Evolutionary conservation across 2,113 vertebrate genomes (phyloP), one percentile per base, ranked within the genome.

Genomic region (Varanus salvator): DNA sequence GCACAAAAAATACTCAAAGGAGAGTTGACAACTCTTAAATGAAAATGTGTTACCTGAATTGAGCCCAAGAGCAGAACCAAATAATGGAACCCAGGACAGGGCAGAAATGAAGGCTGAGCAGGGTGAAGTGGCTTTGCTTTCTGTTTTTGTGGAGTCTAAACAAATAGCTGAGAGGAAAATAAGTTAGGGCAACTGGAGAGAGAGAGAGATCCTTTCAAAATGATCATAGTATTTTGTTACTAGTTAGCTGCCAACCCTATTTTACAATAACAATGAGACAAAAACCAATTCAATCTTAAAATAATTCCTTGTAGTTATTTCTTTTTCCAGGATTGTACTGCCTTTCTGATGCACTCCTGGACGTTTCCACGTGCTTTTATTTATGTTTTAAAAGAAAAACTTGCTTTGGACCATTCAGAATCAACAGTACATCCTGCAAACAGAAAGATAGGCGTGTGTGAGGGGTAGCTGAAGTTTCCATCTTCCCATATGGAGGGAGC

Each of bases 321-420:
- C 8, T 14, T 57, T 74, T 87, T 92, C n/a, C 52, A 88, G 3
- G 78, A 91, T 50, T 14, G 4, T 25, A 1, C 6, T 21, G 0
- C 44, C 4, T 89, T 93, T 89, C 71, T 72, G 52, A 25, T 8
- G 91, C 74, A 14, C 34, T 21, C 14, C 19, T 84, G 87, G 48
- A 7, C 19, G 6, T 76, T 75, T 31, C 87, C 6, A 7, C 15
- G 34, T 75, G 72, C n/a, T 31, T 34, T 74, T 23, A 74, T 34
- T 60, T 89, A 78, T 87, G 5, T 34, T 93, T 92, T 86, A 75
- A 80, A 91, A 87, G 48, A 83, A 85, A 8, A 31, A 23, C 25
- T 64, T 64, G 64, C 6, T 75, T 89, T n/a, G 60, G 38, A 76
- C 29, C 48, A 76, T 23, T 15, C 76, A 12, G 48, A 60, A 44